phyloP scores from a whole-genome alignment of 1,140 invertebrate species.

The Drosophila novamexicana region DNA sequence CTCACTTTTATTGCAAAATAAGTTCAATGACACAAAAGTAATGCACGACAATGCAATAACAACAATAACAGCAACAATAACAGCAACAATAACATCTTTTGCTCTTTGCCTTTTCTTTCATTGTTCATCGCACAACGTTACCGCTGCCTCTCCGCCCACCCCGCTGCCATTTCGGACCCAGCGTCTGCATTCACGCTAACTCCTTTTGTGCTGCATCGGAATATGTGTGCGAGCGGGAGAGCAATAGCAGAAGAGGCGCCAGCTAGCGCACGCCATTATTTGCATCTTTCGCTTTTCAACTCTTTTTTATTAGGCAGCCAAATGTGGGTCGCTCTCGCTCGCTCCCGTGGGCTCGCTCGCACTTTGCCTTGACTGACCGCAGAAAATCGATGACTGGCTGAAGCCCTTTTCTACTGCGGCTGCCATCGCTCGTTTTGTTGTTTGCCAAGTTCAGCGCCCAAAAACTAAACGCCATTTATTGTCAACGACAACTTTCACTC shows the following conservation, averaged over 20 bases:
- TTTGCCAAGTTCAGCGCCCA: slow-evolving; percentile 76
- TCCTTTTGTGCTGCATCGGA: slow-evolving; percentile 43
- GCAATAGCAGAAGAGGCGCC: slow-evolving; percentile 19
- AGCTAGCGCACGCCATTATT: slow-evolving; percentile 52
- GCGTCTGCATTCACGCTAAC: slow-evolving; percentile 27
- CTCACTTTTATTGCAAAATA: slow-evolving; percentile 68
- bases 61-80: slow-evolving; percentile 21
- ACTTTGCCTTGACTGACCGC: slow-evolving; percentile 63
- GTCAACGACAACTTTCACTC: slow-evolving; percentile 72
- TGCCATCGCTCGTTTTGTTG: slow-evolving; percentile 56
- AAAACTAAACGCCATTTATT: slow-evolving; percentile 83
- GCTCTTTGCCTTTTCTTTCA: slow-evolving; percentile 55
- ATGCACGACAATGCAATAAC: slow-evolving; percentile 63
- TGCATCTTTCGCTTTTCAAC: slow-evolving; percentile 78
- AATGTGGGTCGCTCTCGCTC: slow-evolving; percentile 59
- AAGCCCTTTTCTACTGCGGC: slow-evolving; percentile 22
- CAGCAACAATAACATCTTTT: slow-evolving; percentile 68
- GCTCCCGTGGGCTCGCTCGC: slow-evolving; percentile 10
- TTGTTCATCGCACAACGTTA: slow-evolving; percentile 58
- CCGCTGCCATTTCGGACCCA: not conserved
- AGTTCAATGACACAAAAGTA: slow-evolving; percentile 82
- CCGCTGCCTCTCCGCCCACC: slow-evolving; percentile 18
- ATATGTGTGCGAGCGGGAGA: slow-evolving; percentile 7
- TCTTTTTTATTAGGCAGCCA: slow-evolving; percentile 54
- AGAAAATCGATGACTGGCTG: slow-evolving; percentile 71